These are phyloP conservation scores for Hyles vespertilio DNA, from an alignment of 1,140 invertebrate genomes.

Conservation along the genomic window DNA sequence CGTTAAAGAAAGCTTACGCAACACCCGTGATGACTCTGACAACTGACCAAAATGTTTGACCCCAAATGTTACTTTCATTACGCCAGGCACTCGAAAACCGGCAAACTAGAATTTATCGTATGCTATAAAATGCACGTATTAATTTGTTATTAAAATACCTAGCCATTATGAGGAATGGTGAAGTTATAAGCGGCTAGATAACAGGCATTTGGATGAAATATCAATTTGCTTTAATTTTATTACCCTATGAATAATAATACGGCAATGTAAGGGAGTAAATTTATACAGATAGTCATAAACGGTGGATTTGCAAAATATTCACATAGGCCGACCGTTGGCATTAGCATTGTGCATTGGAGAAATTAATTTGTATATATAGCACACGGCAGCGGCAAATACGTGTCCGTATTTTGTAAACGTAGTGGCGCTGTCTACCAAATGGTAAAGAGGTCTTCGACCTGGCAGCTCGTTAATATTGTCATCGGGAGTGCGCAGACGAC, in stretches of 20 bases:
- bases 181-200: neutral
- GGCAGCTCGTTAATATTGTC: conserved; percentile 21
- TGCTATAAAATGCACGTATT: neutral
- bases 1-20: conserved; percentile 21
- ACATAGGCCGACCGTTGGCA: no score
- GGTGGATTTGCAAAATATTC: no score
- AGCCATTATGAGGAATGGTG: conserved; percentile 2
- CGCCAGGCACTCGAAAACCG: neutral
- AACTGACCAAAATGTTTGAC: conserved; percentile 16
- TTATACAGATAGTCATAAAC: neutral
- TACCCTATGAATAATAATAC: neutral
- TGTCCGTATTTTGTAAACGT: conserved; percentile 8
- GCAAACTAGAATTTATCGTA: neutral
- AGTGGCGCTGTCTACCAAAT: conserved; percentile 19
- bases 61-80: conserved; percentile 12
- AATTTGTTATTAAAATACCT: neutral
- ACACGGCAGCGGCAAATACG: neutral
- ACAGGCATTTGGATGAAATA: neutral
- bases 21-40: conserved; percentile 18
- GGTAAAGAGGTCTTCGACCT: conserved; percentile 31
- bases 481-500: conserved; percentile 15
- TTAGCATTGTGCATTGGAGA: no score
- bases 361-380: no score
- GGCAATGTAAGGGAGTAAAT: neutral
- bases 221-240: neutral